Conservation (phyloP, 2,113 vertebrate species). For the Vidua chalybeata region DNA sequence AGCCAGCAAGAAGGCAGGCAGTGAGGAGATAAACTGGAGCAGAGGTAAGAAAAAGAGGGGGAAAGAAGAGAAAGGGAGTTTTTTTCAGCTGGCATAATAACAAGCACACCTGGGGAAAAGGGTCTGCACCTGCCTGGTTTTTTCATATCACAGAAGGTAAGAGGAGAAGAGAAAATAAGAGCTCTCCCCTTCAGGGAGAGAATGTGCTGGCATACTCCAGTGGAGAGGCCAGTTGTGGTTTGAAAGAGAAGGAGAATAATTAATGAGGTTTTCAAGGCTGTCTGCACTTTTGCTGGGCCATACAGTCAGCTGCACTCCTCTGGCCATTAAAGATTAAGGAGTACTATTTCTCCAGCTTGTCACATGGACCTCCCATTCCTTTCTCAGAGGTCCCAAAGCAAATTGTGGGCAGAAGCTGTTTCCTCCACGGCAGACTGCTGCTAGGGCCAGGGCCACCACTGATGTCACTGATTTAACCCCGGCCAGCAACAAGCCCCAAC, state of each 20-base stretch:
- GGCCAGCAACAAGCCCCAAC: accelerated
- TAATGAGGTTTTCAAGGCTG: background rate
- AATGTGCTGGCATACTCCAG: background rate
- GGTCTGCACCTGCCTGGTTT: background rate
- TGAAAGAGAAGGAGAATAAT: background rate
- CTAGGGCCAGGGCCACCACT: background rate
- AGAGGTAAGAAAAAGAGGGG: background rate
- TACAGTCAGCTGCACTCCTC: background rate
- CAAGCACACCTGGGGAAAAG: background rate
- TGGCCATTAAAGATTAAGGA: background rate
- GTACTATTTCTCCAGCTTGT: background rate
- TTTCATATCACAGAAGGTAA: background rate
- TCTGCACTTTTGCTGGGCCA: background rate
- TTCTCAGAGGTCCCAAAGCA: background rate
- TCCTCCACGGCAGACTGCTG: accelerated
- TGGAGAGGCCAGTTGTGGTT: background rate
- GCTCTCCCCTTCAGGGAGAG: background rate
- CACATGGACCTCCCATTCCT: accelerated
- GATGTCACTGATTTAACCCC: background rate
- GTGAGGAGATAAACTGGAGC: background rate
- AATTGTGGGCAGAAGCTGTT: background rate
- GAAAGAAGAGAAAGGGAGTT: background rate
- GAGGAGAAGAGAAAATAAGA: background rate
- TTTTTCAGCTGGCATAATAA: background rate
- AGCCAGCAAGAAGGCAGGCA: background rate